Evolutionary conservation across 2,888 invertebrate species (phyloP).

Genomic region (Oscheius sp.): DNA sequence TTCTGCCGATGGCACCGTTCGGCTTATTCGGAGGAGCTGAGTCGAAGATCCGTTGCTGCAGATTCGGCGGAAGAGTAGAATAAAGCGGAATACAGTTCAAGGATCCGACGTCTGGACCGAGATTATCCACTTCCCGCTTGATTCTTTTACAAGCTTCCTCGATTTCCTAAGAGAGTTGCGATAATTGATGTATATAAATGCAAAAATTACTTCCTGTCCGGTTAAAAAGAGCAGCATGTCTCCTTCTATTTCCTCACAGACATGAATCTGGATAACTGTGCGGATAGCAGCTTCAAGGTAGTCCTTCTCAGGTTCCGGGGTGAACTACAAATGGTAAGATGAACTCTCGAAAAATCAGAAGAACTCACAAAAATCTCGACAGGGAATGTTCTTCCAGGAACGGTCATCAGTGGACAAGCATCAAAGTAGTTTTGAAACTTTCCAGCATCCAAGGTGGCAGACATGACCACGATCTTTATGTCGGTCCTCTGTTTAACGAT

Average conservation of each 20-base stretch:
- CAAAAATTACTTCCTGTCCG: conserved; percentile 78
- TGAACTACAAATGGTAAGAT: conserved; percentile 79
- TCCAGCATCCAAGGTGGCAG: conserved; percentile 97
- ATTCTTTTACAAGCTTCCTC: conserved; percentile 98
- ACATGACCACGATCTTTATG: conserved; percentile 97
- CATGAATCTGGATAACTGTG: conserved; percentile 96
- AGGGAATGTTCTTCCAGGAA: conserved; percentile 94
- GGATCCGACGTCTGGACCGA: conserved; percentile 90
- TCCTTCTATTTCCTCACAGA: conserved; percentile 81
- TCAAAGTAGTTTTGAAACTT: conserved; percentile 99
- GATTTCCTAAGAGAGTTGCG: conserved; percentile 81
- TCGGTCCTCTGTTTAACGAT: conserved; percentile 91
- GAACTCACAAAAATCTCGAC: conserved; percentile 86
- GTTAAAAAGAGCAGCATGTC: conserved; percentile 92
- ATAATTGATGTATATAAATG: not conserved
- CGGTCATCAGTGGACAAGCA: conserved; percentile 96
- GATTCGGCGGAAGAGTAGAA: conserved; percentile 94
- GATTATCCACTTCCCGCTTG: conserved; percentile 92
- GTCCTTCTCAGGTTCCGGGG: conserved; percentile 96
- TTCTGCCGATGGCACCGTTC: conserved; percentile 84
- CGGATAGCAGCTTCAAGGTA: conserved; percentile 98
- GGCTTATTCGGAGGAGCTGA: conserved; percentile 90
- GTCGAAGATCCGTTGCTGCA: conserved; percentile 90
- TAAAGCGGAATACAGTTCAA: conserved; percentile 97
- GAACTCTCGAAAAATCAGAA: not conserved